Base-by-base conservation (phyloP, 2,888 invertebrate genomes). In the Lucinisca nassula region DNA sequence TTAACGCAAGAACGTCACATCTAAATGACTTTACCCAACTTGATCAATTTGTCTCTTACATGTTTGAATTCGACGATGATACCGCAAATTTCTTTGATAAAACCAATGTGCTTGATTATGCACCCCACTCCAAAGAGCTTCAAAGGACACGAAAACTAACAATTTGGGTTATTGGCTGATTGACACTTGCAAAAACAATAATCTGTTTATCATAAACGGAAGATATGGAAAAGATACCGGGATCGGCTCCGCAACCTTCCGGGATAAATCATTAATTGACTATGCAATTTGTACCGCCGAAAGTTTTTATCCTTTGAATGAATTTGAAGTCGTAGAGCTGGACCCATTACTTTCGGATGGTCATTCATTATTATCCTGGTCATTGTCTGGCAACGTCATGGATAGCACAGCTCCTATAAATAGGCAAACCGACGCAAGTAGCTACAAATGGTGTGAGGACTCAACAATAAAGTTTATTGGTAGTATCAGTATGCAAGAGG, bases 201-300 rank as follows among this genome's bases (percentile, higher is more conserved):
- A 45, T 45, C 32, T 40, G 45, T 78, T 82, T 37, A 82, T 83
- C 32, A 2, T 83, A 30, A 83, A 83, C 73, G 83, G 83, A 27
- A 35, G 78, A 73, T 1, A 73, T 10, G 51, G 70, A 17, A 55
- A 45, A 27, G 83, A 83, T 32, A 40, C 21, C 21, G n/a, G 27
- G 35, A 12, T 38, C n/a, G 83, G 83, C 0, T 58, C 45, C 24
- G 30, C n/a, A 12, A 83, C 83, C 0, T 83, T 83, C 40, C 30
- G 73, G 27, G 61, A 78, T 35, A n/a, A 3, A 37, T 78, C 83
- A n/a, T 17, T 78, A 0, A 78, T 83, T 45, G 83, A 83, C 49
- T 78, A 83, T 38, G 38, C 55, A 14, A 51, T 83, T 17, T 10
- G 74, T 21, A 58, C 58, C 0, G 40, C 72, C 1, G 58, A 79